Conservation (phyloP, 1,140 invertebrate species). For the Euura saliciscinereae region DNA sequence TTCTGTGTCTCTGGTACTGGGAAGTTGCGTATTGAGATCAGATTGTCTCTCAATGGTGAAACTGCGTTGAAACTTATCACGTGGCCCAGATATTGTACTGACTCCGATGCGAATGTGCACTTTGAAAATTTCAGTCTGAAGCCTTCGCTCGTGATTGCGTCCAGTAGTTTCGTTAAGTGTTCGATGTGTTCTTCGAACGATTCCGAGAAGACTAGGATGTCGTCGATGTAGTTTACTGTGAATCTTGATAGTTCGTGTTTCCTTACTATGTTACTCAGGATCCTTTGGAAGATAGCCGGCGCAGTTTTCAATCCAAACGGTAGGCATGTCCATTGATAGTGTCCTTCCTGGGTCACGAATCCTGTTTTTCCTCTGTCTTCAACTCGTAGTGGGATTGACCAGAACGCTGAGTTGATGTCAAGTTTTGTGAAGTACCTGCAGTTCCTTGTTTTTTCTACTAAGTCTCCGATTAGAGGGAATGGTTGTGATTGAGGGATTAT, state of each 20-base stretch:
- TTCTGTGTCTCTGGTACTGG: conserved; percentile 24
- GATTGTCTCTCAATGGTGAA: conserved; percentile 26
- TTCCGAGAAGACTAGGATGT: conserved; percentile 30
- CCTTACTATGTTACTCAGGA: conserved; percentile 25
- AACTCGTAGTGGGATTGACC: conserved; percentile 41
- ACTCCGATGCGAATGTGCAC: conserved; percentile 19
- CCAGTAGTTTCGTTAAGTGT: conserved; percentile 21
- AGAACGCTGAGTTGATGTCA: conserved; percentile 49
- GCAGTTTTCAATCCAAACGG: conserved; percentile 43
- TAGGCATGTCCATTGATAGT: conserved; percentile 42
- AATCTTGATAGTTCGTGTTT: conserved; percentile 23
- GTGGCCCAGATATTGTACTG: conserved; percentile 30
- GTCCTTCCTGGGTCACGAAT: conserved; percentile 47
- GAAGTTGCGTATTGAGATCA: conserved; percentile 28
- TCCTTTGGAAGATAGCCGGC: conserved; percentile 45
- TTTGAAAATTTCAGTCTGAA: conserved; percentile 31
- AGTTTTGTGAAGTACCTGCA: conserved; percentile 36
- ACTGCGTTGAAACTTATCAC: conserved; percentile 23
- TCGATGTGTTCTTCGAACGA: conserved; percentile 23
- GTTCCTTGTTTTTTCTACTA: conserved; percentile 21
- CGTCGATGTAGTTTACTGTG: conserved; percentile 29
- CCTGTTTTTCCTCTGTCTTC: conserved; percentile 43
- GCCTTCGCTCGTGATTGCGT: conserved; percentile 24
- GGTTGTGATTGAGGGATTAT: conserved; percentile 37
- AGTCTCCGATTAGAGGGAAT: conserved; percentile 31